Evolutionary conservation across 1,140 invertebrate genomes (phyloP).

Genomic region (Gryon sp.): DNA sequence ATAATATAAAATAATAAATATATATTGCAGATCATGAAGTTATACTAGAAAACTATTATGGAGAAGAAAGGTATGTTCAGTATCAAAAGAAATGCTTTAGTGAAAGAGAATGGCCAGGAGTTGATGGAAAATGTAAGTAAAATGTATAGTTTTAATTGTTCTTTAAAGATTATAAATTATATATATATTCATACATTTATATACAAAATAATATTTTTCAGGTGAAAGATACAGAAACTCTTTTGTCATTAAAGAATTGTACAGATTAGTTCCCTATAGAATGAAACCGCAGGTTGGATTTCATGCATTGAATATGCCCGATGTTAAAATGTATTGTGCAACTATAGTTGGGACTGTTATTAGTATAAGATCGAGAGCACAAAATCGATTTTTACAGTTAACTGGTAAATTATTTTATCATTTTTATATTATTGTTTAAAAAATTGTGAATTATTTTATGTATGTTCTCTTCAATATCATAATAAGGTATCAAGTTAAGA

Average conservation of each 20-base stretch:
- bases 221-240: conserved; percentile 25
- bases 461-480: no score
- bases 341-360: conserved; percentile 43
- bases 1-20: no score
- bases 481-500: no score
- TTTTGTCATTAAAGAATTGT: conserved; percentile 55
- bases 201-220: conserved; percentile 18
- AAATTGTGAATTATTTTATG: no score
- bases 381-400: conserved; percentile 24
- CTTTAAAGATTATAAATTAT: conserved; percentile 2
- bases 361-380: conserved; percentile 9
- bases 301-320: conserved; percentile 51
- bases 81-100: conserved; percentile 6
- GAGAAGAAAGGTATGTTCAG: conserved; percentile 11
- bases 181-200: conserved; percentile 1
- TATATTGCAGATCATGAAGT: background rate
- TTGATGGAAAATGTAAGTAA: conserved; percentile 17
- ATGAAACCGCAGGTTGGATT: conserved; percentile 42
- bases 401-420: conserved; percentile 24
- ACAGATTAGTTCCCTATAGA: conserved; percentile 41
- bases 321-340: conserved; percentile 45
- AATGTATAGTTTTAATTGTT: background rate
- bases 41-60: conserved; percentile 15
- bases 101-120: conserved; percentile 21
- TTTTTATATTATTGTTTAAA: no score